Evolutionary conservation across 2,888 invertebrate species (phyloP), one percentile per base, ranked within the genome.

Genomic region (Synanthedon myopaeformis): DNA sequence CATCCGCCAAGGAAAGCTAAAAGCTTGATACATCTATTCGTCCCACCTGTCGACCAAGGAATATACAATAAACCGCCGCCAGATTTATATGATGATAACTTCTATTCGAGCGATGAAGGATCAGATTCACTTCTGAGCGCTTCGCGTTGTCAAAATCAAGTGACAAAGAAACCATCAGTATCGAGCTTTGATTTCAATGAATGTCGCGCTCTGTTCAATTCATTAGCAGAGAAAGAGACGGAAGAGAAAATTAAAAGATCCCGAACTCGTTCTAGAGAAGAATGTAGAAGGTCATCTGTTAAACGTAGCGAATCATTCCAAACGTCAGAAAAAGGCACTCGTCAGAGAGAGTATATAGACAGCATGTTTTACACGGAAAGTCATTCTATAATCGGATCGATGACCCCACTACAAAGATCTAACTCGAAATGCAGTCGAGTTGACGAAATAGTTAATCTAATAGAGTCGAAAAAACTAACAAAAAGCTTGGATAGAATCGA

Each of bases 401-500:
- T 59, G 4, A 61, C 62, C 12, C 63, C 66, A 5, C 57, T 70
- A 53, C 79, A 79, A 59, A 71, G 71, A 58, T 77, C 79, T 1
- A 79, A 66, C 56, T 77, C 80, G 0, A 83, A 82, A 72, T 79
- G 78, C 54, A 86, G 70, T 56, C 72, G 83, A 5, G 86, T 86
- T 1, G 87, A 86, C 58, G 86, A 88, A 75, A 86, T 87, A 52
- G 82, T 87, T 0, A 90, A 82, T 51, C 80, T 91, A 35, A 82
- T 91, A 52, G 90, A 91, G 69, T 89, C 91, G 2, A 89, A 90
- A 53, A 89, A 91, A 52, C 72, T 91, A 49, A 91, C 94, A 0
- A 95, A 94, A 76, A 95, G 94, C 60, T 76, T 95, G 51, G 94
- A 95, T 61, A 89, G 94, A 55, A 92, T 95, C 49, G 94, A 94